A percentile compares a stretch with the other conserved stretches of the same genome.
Conservation (phyloP, 2,888 invertebrate genomes). For the Chaetogeoica ovagalla region DNA sequence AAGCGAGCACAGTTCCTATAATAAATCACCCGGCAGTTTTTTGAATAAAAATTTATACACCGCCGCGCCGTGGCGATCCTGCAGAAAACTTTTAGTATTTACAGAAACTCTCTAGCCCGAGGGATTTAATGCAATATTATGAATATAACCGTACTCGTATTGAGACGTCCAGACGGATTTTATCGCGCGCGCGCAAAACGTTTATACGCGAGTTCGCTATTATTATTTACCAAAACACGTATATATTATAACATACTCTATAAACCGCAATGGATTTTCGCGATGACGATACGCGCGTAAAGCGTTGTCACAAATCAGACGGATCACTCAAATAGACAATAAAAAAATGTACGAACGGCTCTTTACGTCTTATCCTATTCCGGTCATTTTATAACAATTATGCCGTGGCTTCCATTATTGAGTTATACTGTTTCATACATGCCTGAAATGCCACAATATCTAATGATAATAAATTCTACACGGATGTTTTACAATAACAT, state of each 20-base stretch:
- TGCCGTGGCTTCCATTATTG: too few relatives aligned
- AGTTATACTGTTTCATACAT: too few relatives aligned
- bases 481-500: too few relatives aligned
- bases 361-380: too few relatives aligned
- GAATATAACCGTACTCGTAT: conserved; percentile 4
- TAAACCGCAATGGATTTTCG: neutral
- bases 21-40: conserved; percentile 29
- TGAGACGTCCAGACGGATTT: conserved; percentile 25
- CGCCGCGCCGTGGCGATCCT: neutral
- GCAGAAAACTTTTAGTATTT: conserved; percentile 33
- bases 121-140: neutral
- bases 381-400: too few relatives aligned
- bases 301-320: too few relatives aligned
- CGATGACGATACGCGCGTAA: neutral
- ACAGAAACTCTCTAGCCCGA: neutral
- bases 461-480: too few relatives aligned
- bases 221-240: neutral
- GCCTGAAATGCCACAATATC: too few relatives aligned
- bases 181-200: neutral
- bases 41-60: conserved; percentile 6
- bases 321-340: too few relatives aligned
- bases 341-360: too few relatives aligned
- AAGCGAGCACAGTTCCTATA: neutral
- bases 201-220: neutral
- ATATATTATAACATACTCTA: too few relatives aligned